These are phyloP conservation scores for Falco cherrug DNA, from an alignment of 2,797 vertebrate genomes.

Conservation along the genomic window DNA sequence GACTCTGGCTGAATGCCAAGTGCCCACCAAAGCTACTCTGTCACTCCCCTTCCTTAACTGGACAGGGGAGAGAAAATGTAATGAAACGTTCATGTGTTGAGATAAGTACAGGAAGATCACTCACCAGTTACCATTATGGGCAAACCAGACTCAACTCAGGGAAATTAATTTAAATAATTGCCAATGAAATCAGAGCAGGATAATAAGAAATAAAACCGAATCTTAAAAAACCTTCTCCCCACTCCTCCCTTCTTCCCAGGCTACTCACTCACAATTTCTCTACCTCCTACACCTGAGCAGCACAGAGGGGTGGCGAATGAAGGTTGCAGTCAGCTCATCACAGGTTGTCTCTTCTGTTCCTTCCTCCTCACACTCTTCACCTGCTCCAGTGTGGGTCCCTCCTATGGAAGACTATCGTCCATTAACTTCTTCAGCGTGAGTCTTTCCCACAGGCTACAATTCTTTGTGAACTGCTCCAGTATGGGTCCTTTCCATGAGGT, in stretches of 20 bases:
- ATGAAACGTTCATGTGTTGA: background rate
- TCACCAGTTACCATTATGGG: background rate
- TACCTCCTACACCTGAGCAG: too few relatives aligned
- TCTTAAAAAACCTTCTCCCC: too few relatives aligned
- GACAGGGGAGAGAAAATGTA: background rate
- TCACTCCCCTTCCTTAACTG: background rate
- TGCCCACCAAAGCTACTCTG: background rate
- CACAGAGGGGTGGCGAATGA: too few relatives aligned
- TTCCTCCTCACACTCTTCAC: too few relatives aligned
- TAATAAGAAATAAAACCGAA: background rate
- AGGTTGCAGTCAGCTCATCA: too few relatives aligned
- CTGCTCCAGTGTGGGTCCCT: too few relatives aligned
- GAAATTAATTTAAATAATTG: background rate
- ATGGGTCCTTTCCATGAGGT: fast-evolving
- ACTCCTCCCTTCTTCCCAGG: too few relatives aligned
- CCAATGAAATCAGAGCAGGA: background rate
- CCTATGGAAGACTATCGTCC: background rate
- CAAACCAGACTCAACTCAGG: background rate
- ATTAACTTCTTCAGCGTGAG: background rate
- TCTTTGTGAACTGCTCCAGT: background rate
- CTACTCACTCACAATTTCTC: too few relatives aligned
- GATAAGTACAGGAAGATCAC: background rate
- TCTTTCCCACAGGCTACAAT: background rate
- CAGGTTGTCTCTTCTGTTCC: too few relatives aligned
- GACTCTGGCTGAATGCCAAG: background rate